These are phyloP conservation scores for Hippoglossus hippoglossus DNA, from an alignment of 2,797 vertebrate genomes.

Conservation along the genomic window DNA sequence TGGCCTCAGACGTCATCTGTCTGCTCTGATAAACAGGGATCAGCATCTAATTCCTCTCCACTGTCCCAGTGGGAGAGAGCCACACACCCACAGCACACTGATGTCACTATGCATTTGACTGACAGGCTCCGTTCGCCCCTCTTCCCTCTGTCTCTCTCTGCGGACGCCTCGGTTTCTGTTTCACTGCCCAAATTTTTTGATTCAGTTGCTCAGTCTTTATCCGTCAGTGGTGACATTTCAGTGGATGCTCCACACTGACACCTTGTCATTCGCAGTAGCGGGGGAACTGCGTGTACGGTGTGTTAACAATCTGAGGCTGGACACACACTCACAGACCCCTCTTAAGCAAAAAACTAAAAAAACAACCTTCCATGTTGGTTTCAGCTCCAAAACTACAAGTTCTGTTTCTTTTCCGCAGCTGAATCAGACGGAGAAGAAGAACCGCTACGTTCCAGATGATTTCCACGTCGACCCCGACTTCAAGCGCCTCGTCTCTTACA, in stretches of 20 bases:
- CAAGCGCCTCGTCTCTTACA: conserved; percentile 90
- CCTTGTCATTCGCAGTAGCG: conserved; percentile 18
- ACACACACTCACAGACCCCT: background rate
- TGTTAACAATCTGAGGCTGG: conserved; percentile 1
- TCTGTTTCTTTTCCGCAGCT: conserved; percentile 71
- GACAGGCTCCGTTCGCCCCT: conserved; percentile 33
- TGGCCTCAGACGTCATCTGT: conserved; percentile 69
- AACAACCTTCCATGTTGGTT: background rate
- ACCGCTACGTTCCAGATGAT: conserved; percentile 87
- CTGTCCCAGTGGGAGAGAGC: conserved; percentile 53
- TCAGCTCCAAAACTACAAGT: background rate
- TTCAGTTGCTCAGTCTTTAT: conserved; percentile 24
- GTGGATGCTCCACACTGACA: conserved; percentile 15
- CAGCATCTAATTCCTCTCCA: conserved; percentile 52
- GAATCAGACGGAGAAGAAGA: conserved; percentile 87
- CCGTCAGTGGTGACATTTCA: conserved; percentile 31
- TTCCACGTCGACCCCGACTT: conserved; percentile 91
- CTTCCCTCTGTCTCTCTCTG: background rate
- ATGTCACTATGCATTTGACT: conserved; percentile 67
- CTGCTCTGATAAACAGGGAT: conserved; percentile 66
- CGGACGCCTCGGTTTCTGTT: conserved; percentile 30
- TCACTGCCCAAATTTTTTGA: conserved; percentile 24
- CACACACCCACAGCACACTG: conserved; percentile 49
- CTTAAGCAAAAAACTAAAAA: background rate
- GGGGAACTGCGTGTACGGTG: background rate